Conservation (phyloP, 92 coral and sea anemone genomes). For the Epizoanthus fatuus region DNA sequence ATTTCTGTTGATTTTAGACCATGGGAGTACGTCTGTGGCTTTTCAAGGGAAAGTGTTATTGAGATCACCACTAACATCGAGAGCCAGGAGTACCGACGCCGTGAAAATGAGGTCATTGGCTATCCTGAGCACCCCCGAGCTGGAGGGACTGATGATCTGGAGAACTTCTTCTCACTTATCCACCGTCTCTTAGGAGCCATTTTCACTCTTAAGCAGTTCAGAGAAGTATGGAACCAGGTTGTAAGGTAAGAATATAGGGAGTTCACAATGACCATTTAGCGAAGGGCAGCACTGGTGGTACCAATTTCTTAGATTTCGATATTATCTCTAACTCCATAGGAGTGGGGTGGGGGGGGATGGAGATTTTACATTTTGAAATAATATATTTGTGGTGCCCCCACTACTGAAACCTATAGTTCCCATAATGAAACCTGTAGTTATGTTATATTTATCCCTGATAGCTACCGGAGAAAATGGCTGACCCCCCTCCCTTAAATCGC, state of each 20-base stretch:
- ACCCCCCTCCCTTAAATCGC: too few relatives aligned
- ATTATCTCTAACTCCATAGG: too few relatives aligned
- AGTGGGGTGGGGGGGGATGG: too few relatives aligned
- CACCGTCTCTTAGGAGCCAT: conserved; percentile 10
- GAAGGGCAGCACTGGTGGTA: too few relatives aligned
- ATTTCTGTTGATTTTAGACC: too few relatives aligned
- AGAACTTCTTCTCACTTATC: conserved; percentile 23
- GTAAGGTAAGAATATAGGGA: conserved; percentile 12
- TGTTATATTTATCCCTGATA: too few relatives aligned
- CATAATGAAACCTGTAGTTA: too few relatives aligned
- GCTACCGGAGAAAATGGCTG: too few relatives aligned
- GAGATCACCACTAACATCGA: conserved; percentile 52
- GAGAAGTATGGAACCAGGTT: conserved; percentile 24
- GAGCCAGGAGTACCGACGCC: conserved; percentile 51
- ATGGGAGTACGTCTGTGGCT: conserved; percentile 40
- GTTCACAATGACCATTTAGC: background rate
- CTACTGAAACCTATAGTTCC: too few relatives aligned
- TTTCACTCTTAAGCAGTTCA: conserved; percentile 22
- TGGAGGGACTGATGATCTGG: conserved; percentile 39
- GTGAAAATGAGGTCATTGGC: conserved; percentile 22
- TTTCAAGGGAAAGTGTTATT: conserved; percentile 45
- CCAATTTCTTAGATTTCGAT: too few relatives aligned
- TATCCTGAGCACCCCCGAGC: conserved; percentile 39
- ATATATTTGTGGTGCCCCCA: too few relatives aligned
- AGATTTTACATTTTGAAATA: too few relatives aligned